A percentile compares a stretch with the other conserved stretches of the same genome.
These are phyloP conservation scores for Macaria liturata DNA, from an alignment of 2,888 invertebrate genomes.

Conservation along the genomic window DNA sequence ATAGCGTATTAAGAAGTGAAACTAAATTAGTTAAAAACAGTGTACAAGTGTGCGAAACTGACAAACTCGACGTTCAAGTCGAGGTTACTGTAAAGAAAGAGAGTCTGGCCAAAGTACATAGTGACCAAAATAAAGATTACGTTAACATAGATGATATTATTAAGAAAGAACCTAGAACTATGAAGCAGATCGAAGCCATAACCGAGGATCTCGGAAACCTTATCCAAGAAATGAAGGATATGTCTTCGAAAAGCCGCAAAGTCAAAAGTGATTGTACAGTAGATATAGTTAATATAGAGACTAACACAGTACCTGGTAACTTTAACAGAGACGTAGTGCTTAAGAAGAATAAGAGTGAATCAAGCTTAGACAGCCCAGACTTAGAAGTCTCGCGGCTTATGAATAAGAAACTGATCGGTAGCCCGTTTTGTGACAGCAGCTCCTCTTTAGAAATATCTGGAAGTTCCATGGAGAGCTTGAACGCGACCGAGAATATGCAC, in stretches of 20 bases:
- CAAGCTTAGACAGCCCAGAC: conserved; percentile 79
- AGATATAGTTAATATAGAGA: conserved; percentile 39
- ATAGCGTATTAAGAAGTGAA: conserved; percentile 50
- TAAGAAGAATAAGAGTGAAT: conserved; percentile 80
- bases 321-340: conserved; percentile 64
- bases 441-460: conserved; percentile 77
- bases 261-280: conserved; percentile 48
- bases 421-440: conserved; percentile 73
- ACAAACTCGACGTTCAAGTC: conserved; percentile 52
- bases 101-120: conserved; percentile 41
- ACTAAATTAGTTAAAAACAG: conserved; percentile 56
- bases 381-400: conserved; percentile 77
- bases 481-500: conserved; percentile 51
- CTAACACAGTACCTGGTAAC: conserved; percentile 64
- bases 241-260: conserved; percentile 46
- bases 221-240: conserved; percentile 66
- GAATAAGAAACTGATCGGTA: conserved; percentile 62
- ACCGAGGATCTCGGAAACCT: conserved; percentile 71
- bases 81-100: conserved; percentile 53
- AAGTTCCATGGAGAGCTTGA: conserved; percentile 77
- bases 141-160: conserved; percentile 45
- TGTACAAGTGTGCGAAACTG: conserved; percentile 47
- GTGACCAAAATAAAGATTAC: conserved; percentile 42
- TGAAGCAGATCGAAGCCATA: conserved; percentile 66
- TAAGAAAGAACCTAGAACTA: conserved; percentile 50